Evolutionary conservation across 1,140 invertebrate species (phyloP), one percentile per base, ranked within the genome.

Genomic region (Drosophila pseudoananassae): DNA sequence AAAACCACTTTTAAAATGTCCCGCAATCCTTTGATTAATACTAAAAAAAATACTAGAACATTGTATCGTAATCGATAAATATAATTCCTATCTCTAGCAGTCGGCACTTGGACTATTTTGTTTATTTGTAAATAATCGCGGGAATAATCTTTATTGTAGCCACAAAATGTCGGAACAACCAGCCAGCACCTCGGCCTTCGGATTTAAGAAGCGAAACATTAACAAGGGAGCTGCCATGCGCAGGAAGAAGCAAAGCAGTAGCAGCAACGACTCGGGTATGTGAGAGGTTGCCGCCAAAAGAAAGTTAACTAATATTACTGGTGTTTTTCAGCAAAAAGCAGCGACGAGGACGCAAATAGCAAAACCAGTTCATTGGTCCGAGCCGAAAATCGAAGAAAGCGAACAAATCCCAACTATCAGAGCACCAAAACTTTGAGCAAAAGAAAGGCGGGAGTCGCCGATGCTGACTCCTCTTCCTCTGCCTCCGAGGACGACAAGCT

Each of bases 351-450:
- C 23, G 9, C 92, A 49, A 57, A 77, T 20, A 50, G 27, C 5
- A 81, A 77, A n/a, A 29, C 57, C 10, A 93, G 92, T 5, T 90
- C 90, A 0, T 81, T 94, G 6, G 76, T 93, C 10, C 93, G 93
- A 59, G 93, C 93, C 4, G 92, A 92, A n/a, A 93, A 93, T 36
- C 92, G 92, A 54, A 88, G 91, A n/a, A 88, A 92, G 14, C 92
- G 92, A 12, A 76, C 89, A 20, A 95, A 95, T 92, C 94, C 94
- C 1, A 93, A 94, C 78, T 92, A 93, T 49, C 94, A 95, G 82
- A 93, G 92, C 46, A 93, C 94, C 54, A 92, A 85, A 69, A 91
- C 91, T 58, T 69, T 76, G 33, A 64, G 65, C 10, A 93, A 91
- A 51, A 81, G 78, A 55, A 79, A 76, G 70, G 46, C 74, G 31